Conservation (phyloP, 2,113 vertebrate species). For the Alaudala cheleensis region DNA sequence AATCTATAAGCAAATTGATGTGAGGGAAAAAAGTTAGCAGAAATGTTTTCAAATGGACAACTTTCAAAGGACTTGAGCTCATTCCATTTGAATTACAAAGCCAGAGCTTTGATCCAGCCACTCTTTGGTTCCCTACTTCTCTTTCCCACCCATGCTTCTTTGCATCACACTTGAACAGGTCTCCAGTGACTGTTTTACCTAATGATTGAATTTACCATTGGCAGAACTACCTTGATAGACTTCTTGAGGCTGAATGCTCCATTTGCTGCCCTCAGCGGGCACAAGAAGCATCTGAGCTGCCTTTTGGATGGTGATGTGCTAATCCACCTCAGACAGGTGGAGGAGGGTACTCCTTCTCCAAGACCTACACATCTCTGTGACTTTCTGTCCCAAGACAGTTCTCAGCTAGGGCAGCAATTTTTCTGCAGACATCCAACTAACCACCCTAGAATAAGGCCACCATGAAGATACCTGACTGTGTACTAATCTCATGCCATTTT, state of each 20-base stretch:
- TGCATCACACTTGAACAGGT: background rate
- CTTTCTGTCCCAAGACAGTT: background rate
- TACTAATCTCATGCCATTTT: background rate
- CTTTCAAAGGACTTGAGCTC: constrained; percentile 54
- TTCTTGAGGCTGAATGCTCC: background rate
- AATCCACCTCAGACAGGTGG: background rate
- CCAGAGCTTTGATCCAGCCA: background rate
- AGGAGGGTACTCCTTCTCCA: background rate
- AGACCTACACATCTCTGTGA: background rate
- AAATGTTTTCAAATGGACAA: constrained; percentile 59
- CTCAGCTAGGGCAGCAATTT: background rate
- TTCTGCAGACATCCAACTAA: background rate
- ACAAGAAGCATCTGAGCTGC: background rate
- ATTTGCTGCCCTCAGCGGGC: background rate
- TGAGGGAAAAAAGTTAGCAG: constrained; percentile 54
- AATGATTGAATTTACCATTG: background rate
- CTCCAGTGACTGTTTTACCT: background rate
- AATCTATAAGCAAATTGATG: constrained; percentile 67
- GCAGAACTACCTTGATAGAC: background rate
- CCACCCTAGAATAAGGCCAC: background rate
- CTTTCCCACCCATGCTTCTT: constrained; percentile 11
- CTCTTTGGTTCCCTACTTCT: background rate
- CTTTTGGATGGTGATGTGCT: background rate
- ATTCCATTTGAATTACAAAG: constrained; percentile 62
- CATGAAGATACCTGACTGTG: background rate